A percentile compares a stretch with the other conserved stretches of the same genome.
phyloP scores from a whole-genome alignment of 2,888 invertebrate genomes.

The Masnerella sp. region DNA sequence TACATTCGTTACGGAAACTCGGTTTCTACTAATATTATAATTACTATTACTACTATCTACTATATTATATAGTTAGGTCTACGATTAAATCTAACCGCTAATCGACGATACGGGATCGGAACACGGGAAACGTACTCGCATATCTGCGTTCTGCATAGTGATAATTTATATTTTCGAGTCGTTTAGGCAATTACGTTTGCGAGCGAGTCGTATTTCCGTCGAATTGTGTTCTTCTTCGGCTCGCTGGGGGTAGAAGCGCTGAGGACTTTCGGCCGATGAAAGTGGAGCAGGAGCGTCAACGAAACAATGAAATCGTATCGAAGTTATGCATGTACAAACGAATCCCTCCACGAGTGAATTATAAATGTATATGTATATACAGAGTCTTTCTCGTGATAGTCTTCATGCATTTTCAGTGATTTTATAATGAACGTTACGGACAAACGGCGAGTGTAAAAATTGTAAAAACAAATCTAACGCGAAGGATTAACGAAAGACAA shows the following conservation, averaged over 20 bases:
- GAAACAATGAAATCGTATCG: slow-evolving; percentile 72
- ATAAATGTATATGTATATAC: slow-evolving; percentile 66
- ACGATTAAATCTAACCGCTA: slow-evolving; percentile 35
- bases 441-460: slow-evolving; percentile 31
- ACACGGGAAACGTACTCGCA: slow-evolving; percentile 32
- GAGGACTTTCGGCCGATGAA: slow-evolving; percentile 70
- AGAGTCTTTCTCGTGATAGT: slow-evolving; percentile 61
- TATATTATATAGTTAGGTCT: slow-evolving; percentile 55
- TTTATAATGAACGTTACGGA: slow-evolving; percentile 56
- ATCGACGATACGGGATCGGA: slow-evolving; percentile 45
- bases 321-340: slow-evolving; percentile 77
- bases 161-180: slow-evolving; percentile 52
- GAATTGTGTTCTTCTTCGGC: slow-evolving; percentile 51
- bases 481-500: slow-evolving; percentile 2
- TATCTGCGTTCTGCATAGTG: slow-evolving; percentile 45
- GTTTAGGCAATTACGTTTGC: slow-evolving; percentile 49
- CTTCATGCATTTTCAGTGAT: slow-evolving; percentile 60
- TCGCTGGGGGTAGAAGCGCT: slow-evolving; percentile 63
- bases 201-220: slow-evolving; percentile 33
- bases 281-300: slow-evolving; percentile 65
- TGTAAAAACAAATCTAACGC: slow-evolving; percentile 50
- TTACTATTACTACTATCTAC: slow-evolving; percentile 55
- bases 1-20: slow-evolving; percentile 76
- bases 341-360: slow-evolving; percentile 77
- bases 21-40: slow-evolving; percentile 76